Conservation (phyloP, 2,888 invertebrate species). For the Automeris io region DNA sequence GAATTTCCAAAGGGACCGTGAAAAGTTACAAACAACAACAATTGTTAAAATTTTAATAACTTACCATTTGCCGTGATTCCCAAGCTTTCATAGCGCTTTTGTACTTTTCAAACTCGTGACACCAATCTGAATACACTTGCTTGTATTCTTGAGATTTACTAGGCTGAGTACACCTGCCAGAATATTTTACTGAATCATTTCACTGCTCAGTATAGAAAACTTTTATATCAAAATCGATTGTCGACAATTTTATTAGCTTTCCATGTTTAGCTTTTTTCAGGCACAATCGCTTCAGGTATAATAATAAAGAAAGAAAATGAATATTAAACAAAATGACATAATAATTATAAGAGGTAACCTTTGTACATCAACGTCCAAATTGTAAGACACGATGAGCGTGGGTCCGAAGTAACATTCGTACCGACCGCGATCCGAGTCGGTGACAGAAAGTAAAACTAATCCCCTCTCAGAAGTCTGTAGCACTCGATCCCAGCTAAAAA, state of each 20-base stretch:
- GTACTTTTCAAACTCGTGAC: conserved; percentile 83
- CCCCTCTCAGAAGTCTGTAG: conserved; percentile 78
- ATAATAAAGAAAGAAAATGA: background rate
- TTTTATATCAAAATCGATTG: no score
- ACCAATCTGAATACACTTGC: conserved; percentile 84
- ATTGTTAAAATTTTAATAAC: conserved; percentile 12
- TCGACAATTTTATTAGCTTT: no score
- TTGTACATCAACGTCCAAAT: conserved; percentile 77
- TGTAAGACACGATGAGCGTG: conserved; percentile 75
- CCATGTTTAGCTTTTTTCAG: no score
- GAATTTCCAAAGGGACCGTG: no score
- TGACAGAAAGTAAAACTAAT: conserved; percentile 76
- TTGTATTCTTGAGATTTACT: conserved; percentile 77
- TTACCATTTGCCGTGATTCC: conserved; percentile 79
- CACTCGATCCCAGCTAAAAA: conserved; percentile 73
- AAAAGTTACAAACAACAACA: no score
- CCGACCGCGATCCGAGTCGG: conserved; percentile 76
- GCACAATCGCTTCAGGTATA: no score
- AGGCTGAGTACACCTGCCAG: conserved; percentile 73
- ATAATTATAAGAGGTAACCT: conserved; percentile 56
- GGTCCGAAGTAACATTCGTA: conserved; percentile 78
- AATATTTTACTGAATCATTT: no score
- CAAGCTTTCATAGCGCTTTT: conserved; percentile 81
- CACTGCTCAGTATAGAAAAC: no score
- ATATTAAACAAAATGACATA: background rate